phyloP scores from a whole-genome alignment of 92 coral and sea anemone species.

The Heliopora coerulea region DNA sequence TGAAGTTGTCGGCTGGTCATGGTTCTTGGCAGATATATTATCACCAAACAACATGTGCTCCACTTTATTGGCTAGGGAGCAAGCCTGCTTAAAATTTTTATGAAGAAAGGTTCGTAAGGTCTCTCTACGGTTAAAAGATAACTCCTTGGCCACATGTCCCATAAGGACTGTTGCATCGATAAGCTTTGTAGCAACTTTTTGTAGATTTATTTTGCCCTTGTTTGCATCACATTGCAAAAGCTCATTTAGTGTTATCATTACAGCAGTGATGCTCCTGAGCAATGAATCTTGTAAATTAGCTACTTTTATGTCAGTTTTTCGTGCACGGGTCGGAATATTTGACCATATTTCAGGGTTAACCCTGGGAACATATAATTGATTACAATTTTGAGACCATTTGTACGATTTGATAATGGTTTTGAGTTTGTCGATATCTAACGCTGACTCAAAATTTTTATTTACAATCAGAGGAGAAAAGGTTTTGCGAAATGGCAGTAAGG shows the following conservation, averaged over 20 bases:
- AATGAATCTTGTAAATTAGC: slow-evolving; percentile 12
- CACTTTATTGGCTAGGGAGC: slow-evolving; percentile 57
- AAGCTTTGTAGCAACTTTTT: slow-evolving; percentile 41
- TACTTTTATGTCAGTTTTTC: slow-evolving; percentile 1
- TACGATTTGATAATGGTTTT: slow-evolving; percentile 4
- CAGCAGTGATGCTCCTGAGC: background rate
- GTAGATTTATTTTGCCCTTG: slow-evolving; percentile 2
- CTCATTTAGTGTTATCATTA: no score
- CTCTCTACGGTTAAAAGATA: slow-evolving; percentile 52
- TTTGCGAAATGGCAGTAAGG: background rate
- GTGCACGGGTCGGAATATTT: slow-evolving; percentile 4
- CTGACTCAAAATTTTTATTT: background rate
- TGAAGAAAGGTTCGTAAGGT: slow-evolving; percentile 52
- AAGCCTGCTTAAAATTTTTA: slow-evolving; percentile 52
- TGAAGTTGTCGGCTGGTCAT: no score
- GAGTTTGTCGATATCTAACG: background rate
- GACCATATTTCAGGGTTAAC: slow-evolving; percentile 15
- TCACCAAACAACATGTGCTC: slow-evolving; percentile 60
- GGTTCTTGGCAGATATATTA: slow-evolving; percentile 54
- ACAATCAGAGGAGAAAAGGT: background rate
- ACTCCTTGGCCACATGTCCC: slow-evolving; percentile 53
- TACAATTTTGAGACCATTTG: slow-evolving; percentile 4
- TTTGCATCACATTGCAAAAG: background rate
- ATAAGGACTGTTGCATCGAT: slow-evolving; percentile 57
- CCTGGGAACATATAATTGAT: slow-evolving; percentile 2